These are phyloP conservation scores for Tigriopus californicus DNA, from an alignment of 2,888 invertebrate genomes.

Conservation along the genomic window DNA sequence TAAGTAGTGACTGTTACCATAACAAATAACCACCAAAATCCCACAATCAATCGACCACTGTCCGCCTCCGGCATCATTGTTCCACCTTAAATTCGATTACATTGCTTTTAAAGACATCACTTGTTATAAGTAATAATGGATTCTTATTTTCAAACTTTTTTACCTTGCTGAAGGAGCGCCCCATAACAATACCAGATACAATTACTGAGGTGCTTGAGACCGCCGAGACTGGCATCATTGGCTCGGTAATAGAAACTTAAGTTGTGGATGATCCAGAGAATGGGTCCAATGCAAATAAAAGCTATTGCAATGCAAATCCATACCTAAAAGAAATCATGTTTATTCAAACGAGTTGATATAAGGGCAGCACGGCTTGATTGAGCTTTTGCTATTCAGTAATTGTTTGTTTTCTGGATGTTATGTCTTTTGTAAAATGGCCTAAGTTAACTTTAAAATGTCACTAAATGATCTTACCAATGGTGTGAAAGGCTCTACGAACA, in stretches of 20 bases:
- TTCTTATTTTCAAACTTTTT: not conserved
- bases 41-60: conserved; percentile 64
- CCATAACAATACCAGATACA: conserved; percentile 78
- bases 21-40: conserved; percentile 81
- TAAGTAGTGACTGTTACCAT: conserved; percentile 74
- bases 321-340: conserved; percentile 38
- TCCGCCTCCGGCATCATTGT: conserved; percentile 66
- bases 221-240: conserved; percentile 25
- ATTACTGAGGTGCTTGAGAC: conserved; percentile 36
- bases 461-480: conserved; percentile 33
- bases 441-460: no score
- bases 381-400: no score
- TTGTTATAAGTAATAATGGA: not conserved
- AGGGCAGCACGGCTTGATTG: no score
- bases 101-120: not conserved
- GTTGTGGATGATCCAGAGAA: conserved; percentile 50
- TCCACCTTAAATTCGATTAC: conserved; percentile 41
- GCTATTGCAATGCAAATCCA: conserved; percentile 60
- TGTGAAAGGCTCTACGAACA: conserved; percentile 63
- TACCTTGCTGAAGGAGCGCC: conserved; percentile 69
- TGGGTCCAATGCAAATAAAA: conserved; percentile 54
- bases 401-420: not conserved
- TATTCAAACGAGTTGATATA: not conserved
- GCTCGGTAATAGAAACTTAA: conserved; percentile 51
- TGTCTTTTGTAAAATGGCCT: no score